A percentile compares a stretch with the other conserved stretches of the same genome.
Conservation (phyloP, 2,113 vertebrate species). For the Ceratotherium simum region DNA sequence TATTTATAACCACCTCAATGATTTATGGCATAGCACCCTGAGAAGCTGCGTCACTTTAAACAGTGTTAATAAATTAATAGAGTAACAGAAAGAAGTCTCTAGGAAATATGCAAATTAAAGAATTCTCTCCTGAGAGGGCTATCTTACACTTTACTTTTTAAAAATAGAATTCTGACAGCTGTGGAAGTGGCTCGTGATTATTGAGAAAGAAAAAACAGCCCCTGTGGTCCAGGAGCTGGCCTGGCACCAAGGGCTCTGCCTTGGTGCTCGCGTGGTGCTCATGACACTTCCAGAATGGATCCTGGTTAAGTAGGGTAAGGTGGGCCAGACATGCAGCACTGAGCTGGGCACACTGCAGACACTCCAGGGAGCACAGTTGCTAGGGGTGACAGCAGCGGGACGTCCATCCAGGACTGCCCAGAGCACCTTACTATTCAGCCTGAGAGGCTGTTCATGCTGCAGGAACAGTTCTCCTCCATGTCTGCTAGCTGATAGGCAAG, state of each 20-base stretch:
- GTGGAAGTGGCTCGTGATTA: background rate
- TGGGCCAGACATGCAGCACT: rapidly evolving
- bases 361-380: background rate
- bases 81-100: conserved; percentile 49
- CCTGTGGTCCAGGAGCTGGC: too few relatives aligned
- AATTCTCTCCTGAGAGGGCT: background rate
- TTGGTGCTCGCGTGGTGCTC: rapidly evolving
- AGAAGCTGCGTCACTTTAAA: conserved; percentile 47
- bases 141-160: background rate
- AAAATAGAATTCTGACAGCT: background rate
- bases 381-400: rapidly evolving
- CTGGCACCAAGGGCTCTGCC: rapidly evolving
- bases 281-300: too few relatives aligned
- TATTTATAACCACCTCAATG: conserved; percentile 72
- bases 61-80: conserved; percentile 74
- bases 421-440: background rate
- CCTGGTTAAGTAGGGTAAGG: background rate
- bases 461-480: background rate
- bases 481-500: background rate
- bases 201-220: background rate
- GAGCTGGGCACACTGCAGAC: rapidly evolving
- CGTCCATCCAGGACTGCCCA: rapidly evolving
- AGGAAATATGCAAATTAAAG: conserved; percentile 60
- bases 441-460: background rate
- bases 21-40: conserved; percentile 59